Base-by-base conservation (phyloP, 37 sponge, comb jelly and placozoan genomes). In the Hormiphora californensis region DNA sequence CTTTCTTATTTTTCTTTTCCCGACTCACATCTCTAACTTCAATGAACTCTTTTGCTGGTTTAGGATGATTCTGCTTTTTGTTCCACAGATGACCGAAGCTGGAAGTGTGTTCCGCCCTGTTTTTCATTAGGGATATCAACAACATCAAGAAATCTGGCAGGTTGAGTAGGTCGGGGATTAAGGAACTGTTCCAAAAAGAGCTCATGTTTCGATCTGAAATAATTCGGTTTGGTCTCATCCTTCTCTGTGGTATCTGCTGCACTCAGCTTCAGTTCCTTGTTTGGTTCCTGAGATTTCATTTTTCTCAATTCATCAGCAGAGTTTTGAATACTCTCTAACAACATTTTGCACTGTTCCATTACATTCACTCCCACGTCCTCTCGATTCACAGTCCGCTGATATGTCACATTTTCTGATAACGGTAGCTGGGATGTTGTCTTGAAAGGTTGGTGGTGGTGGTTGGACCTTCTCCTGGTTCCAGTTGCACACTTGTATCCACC, bases 331-430 rank as follows among this genome's bases (percentile, higher is more conserved):
- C 35, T 73, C 27, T 73, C 81, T 15, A 73, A 30, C 36, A 73
- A 33, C 44, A 73, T 41, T 40, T 41, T 73, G 81, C 81, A 73
- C 43, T 73, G 38, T 28, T 73, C 81, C 81, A 73, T 73, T 1
- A 73, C 35, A 43, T 73, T 73, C 27, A 40, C 1, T 8, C 46
- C 46, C 21, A 73, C 43, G 40, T 73, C 81, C 11, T 73, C 46
- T 41, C 38, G 40, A 1, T 27, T 33, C 12, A 73, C 23, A 9
- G 81, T 28, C 23, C 38, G 40, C 3, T 73, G 81, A 41, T 73
- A 73, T 40, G 40, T 46, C 12, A 73, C 46, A 73, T 33, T 73
- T 21, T 73, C 81, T n/a, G n/a, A n/a, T n/a, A n/a, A n/a, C n/a
- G n/a, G n/a, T n/a, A n/a, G n/a, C n/a, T n/a, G n/a, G n/a, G n/a